Percentiles rank a stretch among this genome's conserved stretches.
Conservation (phyloP, 1,140 invertebrate species). For the Tetramorium parvispinum region DNA sequence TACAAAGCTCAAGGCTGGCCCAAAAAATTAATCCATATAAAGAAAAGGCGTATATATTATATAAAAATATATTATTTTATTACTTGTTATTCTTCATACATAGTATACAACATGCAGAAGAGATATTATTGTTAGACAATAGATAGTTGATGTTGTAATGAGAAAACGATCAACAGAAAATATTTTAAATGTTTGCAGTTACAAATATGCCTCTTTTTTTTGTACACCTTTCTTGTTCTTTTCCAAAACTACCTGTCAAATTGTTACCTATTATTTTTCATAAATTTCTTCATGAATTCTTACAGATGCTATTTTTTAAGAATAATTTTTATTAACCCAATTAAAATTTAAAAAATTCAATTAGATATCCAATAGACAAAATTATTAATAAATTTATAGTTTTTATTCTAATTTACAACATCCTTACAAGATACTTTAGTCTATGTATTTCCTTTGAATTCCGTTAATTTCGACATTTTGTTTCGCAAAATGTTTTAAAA, state of each 20-base stretch:
- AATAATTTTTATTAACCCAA: background rate
- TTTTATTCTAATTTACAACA: slow-evolving; percentile 4
- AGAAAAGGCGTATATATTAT: slow-evolving; percentile 52
- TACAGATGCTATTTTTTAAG: background rate
- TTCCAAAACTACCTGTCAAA: background rate
- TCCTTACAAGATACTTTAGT: background rate
- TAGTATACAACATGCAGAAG: slow-evolving; percentile 73
- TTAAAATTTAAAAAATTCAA: background rate
- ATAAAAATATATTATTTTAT: slow-evolving; percentile 81
- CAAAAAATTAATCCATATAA: slow-evolving; percentile 67
- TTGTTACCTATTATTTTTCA: background rate
- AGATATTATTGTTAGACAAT: slow-evolving; percentile 72
- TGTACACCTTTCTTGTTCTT: background rate
- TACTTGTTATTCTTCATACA: slow-evolving; percentile 80
- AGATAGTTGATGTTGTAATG: slow-evolving; percentile 71
- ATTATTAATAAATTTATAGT: slow-evolving; percentile 1
- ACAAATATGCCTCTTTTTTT: slow-evolving; percentile 59
- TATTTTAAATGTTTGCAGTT: slow-evolving; percentile 72
- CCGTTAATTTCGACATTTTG: background rate
- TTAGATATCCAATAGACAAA: background rate
- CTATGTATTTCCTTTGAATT: background rate
- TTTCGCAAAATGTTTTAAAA: background rate
- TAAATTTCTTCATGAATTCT: background rate
- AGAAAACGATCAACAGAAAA: slow-evolving; percentile 69
- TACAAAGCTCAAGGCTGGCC: slow-evolving; percentile 72